Evolutionary conservation across 2,797 vertebrate species (phyloP).

Genomic region (Sitta carolinensis): DNA sequence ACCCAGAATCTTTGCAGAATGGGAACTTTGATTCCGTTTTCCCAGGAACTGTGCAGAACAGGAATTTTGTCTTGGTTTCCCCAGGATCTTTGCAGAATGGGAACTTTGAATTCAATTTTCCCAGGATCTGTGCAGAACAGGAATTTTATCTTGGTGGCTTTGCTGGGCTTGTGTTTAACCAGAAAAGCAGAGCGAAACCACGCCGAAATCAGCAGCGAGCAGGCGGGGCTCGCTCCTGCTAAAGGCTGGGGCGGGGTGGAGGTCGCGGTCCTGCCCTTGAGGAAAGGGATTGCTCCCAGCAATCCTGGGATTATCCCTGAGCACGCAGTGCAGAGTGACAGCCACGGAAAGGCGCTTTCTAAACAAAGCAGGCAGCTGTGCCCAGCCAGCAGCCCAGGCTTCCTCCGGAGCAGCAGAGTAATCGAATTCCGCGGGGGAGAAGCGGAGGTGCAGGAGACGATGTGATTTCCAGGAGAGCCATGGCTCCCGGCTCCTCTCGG

Average conservation of each 20-base stretch:
- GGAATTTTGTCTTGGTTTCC: too few species aligned
- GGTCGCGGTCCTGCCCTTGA: rapidly evolving
- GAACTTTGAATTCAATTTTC: too few species aligned
- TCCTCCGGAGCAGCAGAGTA: neutral
- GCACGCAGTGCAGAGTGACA: neutral
- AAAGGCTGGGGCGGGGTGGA: neutral
- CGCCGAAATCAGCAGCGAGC: neutral
- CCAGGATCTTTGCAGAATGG: too few species aligned
- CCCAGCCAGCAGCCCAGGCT: neutral
- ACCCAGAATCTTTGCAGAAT: neutral
- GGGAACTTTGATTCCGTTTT: neutral
- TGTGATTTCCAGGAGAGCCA: neutral
- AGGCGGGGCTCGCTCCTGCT: rapidly evolving
- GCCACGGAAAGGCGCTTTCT: neutral
- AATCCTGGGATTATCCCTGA: neutral
- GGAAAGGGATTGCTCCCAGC: neutral
- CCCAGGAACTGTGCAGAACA: neutral
- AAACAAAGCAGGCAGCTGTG: neutral
- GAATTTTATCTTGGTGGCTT: neutral
- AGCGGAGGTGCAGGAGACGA: neutral
- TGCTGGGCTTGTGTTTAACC: rapidly evolving
- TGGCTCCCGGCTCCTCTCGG: neutral
- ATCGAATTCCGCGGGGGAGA: neutral
- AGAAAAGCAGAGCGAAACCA: neutral
- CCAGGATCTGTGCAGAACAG: too few species aligned